phyloP scores from a whole-genome alignment of 64 coral and sea anemone species.

The Montipora capricornis region DNA sequence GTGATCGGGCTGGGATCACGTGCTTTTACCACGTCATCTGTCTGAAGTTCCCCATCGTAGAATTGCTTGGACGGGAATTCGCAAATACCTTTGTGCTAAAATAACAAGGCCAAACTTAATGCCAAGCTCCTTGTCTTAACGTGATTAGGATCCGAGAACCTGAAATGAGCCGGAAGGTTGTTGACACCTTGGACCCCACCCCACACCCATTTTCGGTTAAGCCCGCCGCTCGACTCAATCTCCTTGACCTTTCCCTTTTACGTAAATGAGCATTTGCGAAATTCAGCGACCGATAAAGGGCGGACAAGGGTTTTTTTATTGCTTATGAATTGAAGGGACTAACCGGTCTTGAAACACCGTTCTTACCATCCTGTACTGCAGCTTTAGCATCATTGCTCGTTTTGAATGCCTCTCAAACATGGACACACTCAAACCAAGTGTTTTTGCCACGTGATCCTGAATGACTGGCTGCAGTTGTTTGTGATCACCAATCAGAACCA shows the following conservation, averaged over 20 bases:
- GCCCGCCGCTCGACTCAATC: no score
- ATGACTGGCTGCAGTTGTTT: conserved; percentile 95
- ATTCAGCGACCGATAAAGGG: no score
- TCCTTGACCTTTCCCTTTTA: no score
- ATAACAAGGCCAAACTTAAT: background rate
- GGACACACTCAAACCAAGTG: conserved; percentile 73
- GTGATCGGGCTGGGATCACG: conserved; percentile 52
- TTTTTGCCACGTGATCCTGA: conserved; percentile 63
- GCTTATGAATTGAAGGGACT: background rate
- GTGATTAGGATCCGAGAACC: background rate
- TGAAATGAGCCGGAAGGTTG: no score
- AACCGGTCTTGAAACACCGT: background rate
- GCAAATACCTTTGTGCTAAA: conserved; percentile 77
- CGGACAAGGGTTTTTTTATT: no score
- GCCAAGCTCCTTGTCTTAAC: background rate
- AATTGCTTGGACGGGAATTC: conserved; percentile 81
- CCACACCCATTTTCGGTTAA: no score
- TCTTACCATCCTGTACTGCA: conserved; percentile 97
- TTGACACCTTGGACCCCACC: no score
- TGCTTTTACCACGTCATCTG: conserved; percentile 38
- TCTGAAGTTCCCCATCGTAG: conserved; percentile 64
- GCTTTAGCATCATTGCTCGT: conserved; percentile 73
- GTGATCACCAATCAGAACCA: conserved; percentile 95
- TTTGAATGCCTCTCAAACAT: conserved; percentile 89
- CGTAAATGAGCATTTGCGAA: no score